phyloP scores from a whole-genome alignment of 2,888 invertebrate genomes.

The Acrobeloides nanus region DNA sequence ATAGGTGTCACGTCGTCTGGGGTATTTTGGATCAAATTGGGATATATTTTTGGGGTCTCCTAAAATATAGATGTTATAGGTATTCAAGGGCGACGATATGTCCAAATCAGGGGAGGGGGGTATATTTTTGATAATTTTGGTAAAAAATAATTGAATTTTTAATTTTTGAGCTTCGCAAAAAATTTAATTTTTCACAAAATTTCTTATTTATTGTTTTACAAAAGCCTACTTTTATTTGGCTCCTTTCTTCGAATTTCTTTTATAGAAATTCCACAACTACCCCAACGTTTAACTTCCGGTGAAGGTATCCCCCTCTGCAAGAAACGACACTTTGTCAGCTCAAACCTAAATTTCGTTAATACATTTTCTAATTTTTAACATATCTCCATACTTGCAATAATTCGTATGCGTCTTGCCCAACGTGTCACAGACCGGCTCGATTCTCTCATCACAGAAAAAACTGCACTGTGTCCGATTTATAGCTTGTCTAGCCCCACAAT shows the following conservation, averaged over 20 bases:
- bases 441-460: constrained; percentile 23
- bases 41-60: too few species aligned
- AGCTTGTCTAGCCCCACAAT: constrained; percentile 14
- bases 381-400: constrained; percentile 28
- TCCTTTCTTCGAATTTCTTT: too few species aligned
- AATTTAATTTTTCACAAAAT: not conserved
- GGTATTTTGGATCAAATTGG: too few species aligned
- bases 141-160: not conserved
- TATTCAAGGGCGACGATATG: too few species aligned
- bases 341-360: constrained; percentile 14
- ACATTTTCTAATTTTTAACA: not conserved
- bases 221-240: too few species aligned
- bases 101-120: not conserved
- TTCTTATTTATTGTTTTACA: too few species aligned
- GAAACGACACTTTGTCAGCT: constrained; percentile 18
- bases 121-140: not conserved
- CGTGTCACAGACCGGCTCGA: constrained; percentile 38
- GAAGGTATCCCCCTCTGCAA: constrained; percentile 15
- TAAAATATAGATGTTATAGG: too few species aligned
- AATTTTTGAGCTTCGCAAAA: not conserved
- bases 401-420: constrained; percentile 32
- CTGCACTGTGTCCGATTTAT: constrained; percentile 20
- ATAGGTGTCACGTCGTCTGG: too few species aligned
- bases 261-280: too few species aligned
- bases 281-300: too few species aligned